Base-by-base conservation (phyloP, 2,888 invertebrate genomes). In the Hemithea aestivaria region DNA sequence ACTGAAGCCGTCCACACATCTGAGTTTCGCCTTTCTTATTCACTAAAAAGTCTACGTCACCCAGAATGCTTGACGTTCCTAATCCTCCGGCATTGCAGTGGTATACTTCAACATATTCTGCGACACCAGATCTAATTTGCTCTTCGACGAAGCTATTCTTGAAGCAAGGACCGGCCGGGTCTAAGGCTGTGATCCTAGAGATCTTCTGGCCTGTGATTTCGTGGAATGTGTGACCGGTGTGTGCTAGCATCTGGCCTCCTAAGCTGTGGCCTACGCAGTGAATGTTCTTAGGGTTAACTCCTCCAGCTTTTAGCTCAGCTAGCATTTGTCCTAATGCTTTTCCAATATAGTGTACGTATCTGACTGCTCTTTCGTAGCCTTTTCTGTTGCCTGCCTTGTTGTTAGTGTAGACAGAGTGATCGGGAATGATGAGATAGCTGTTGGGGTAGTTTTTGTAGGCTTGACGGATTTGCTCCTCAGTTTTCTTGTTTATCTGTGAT, bases 11-110 rank as follows among this genome's bases (percentile, higher is more conserved):
- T 66, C 62, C 65, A 75, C 0, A 73, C 38, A 20, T 70, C 66
- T 90, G 90, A 0, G 69, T 54, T n/a, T 48, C 51, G 0, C 88
- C 88, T n/a, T 77, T 77, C 51, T 83, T 87, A 52, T 89, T 88
- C 1, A 83, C 71, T 48, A 73, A 84, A 51, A 87, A 84, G 58
- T 88, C 87, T 2, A 73, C 66, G 33, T 80, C 78, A 3, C 85
- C 88, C 6, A 82, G 53, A 2, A 74, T 70, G 33, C 60, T 58
- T n/a, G 59, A 67, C 27, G 73, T 66, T 7, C 77, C 81, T 5
- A 78, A 48, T 2, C 63, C 62, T 1, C 80, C 85, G 20, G 73
- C 75, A 50, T 83, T 82, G 8, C 88, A 88, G 53, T 89, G 88
- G 38, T 85, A 67, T 1, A 76, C 71, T 52, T 87, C 87, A 0